Percentiles rank a stretch among this genome's conserved stretches.
These are phyloP conservation scores for Tetramorium parvispinum DNA, from an alignment of 1,140 invertebrate species.

Conservation along the genomic window DNA sequence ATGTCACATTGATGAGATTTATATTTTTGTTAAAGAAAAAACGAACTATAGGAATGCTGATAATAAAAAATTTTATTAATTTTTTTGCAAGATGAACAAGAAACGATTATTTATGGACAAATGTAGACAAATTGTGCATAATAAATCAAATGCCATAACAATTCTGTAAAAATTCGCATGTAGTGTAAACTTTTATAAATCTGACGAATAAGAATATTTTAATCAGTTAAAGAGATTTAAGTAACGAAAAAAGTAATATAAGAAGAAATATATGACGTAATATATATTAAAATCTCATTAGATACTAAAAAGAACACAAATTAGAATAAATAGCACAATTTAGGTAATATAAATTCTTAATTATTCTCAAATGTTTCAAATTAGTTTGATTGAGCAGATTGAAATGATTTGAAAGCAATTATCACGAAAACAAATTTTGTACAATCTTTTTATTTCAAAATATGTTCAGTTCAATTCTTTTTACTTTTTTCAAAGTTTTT, in stretches of 20 bases:
- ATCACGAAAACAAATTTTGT: neutral
- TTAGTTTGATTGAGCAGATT: slow-evolving; percentile 23
- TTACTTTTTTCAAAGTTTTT: slow-evolving; percentile 10
- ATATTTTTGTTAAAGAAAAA: neutral
- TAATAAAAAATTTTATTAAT: no score
- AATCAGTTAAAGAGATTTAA: neutral
- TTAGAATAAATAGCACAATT: neutral
- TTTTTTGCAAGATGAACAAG: no score
- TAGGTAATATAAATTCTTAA: slow-evolving; percentile 5
- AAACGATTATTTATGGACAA: no score
- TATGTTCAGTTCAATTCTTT: neutral
- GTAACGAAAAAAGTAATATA: neutral
- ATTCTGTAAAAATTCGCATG: no score
- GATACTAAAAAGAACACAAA: neutral
- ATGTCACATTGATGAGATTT: neutral
- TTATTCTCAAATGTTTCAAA: slow-evolving; percentile 32
- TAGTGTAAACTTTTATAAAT: neutral
- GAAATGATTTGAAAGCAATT: slow-evolving; percentile 2
- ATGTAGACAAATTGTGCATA: no score
- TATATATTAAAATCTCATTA: neutral
- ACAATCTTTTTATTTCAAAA: slow-evolving; percentile 6
- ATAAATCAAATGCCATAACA: no score
- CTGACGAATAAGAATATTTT: neutral
- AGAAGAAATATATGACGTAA: neutral
- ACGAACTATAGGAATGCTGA: no score